A percentile compares a stretch with the other conserved stretches of the same genome.
Evolutionary conservation across 2,888 invertebrate species (phyloP).

Genomic region (Xestia xanthographa): DNA sequence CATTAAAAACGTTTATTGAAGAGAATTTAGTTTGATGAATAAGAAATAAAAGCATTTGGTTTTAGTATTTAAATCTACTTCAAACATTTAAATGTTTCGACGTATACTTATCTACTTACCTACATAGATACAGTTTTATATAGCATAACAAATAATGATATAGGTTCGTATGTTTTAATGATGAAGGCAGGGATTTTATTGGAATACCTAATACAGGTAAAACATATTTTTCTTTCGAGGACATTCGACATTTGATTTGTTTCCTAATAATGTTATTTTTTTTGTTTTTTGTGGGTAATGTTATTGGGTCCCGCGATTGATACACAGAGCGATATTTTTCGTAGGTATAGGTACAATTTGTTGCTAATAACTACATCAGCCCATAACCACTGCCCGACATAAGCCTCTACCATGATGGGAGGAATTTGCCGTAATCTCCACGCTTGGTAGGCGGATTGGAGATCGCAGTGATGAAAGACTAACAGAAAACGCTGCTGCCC

Average conservation of each 20-base stretch:
- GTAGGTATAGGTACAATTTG: not conserved
- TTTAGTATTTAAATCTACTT: conserved; percentile 11
- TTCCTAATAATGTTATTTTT: conserved; percentile 1
- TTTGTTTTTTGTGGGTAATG: not conserved
- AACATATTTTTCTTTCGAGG: conserved; percentile 23
- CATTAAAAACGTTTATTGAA: conserved; percentile 24
- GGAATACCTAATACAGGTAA: conserved; percentile 1
- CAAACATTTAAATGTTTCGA: not conserved
- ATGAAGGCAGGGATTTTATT: conserved; percentile 20
- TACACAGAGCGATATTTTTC: not conserved
- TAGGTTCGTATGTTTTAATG: conserved; percentile 20
- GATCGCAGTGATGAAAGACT: too few relatives aligned
- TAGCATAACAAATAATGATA: conserved; percentile 8
- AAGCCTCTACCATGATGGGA: too few relatives aligned
- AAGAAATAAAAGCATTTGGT: not conserved
- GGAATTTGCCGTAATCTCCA: too few relatives aligned
- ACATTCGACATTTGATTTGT: conserved; percentile 18
- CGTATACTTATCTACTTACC: not conserved
- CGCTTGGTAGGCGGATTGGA: too few relatives aligned
- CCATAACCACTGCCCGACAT: too few relatives aligned
- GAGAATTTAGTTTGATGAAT: conserved; percentile 11
- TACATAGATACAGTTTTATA: not conserved
- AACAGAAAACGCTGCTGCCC: too few relatives aligned
- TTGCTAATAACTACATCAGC: too few relatives aligned
- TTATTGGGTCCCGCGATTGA: not conserved